These are phyloP conservation scores for Scolopax mira DNA, from an alignment of 2,113 vertebrate genomes.

Conservation along the genomic window DNA sequence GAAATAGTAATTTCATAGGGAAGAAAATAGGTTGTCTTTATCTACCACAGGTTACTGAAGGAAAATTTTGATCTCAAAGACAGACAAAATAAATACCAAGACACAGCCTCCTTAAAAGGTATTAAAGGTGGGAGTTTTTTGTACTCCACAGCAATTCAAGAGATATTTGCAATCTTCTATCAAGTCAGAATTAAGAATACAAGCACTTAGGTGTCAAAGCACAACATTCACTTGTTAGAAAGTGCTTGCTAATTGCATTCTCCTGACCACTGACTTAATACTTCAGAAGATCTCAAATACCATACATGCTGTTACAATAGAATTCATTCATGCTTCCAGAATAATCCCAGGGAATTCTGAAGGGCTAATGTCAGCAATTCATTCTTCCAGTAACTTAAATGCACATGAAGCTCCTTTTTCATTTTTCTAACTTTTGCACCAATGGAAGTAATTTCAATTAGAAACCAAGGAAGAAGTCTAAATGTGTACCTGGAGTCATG, in stretches of 20 bases:
- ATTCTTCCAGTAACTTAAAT: neutral
- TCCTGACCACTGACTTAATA: neutral
- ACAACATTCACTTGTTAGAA: neutral
- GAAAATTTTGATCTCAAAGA: neutral
- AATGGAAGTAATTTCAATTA: neutral
- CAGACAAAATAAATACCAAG: neutral
- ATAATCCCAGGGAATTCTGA: neutral
- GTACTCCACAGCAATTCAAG: neutral
- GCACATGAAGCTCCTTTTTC: neutral
- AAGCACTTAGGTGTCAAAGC: neutral
- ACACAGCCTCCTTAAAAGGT: neutral
- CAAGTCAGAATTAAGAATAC: neutral
- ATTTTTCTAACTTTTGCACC: neutral
- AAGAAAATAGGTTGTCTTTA: conserved; percentile 9
- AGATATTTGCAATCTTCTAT: neutral
- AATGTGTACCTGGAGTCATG: neutral
- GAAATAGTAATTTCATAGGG: neutral
- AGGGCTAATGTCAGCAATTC: neutral
- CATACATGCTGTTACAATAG: neutral
- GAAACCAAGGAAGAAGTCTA: neutral
- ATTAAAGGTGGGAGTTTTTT: neutral
- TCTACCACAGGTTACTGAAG: neutral
- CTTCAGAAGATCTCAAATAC: neutral
- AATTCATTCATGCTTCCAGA: neutral
- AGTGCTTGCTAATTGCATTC: neutral